Evolutionary conservation across 2,888 invertebrate genomes (phyloP).

Genomic region (Acrobasis suavella): DNA sequence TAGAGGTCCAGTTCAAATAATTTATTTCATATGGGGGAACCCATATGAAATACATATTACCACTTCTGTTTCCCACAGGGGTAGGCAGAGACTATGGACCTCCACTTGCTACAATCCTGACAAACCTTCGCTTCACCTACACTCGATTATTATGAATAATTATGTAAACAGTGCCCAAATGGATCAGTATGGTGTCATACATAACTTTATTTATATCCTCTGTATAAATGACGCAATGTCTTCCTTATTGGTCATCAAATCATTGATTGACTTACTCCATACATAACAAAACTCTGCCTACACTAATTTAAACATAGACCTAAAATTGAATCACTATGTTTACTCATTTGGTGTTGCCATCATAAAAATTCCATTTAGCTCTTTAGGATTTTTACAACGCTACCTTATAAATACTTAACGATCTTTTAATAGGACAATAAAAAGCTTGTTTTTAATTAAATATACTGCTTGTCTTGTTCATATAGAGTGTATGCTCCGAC

Average conservation of each 20-base stretch:
- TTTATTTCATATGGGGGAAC: too few species aligned
- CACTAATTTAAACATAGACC: background rate
- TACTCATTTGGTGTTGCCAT: background rate
- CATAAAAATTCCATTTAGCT: background rate
- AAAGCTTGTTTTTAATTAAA: background rate
- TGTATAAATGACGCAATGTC: background rate
- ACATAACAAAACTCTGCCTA: background rate
- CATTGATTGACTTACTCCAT: background rate
- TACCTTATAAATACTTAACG: background rate
- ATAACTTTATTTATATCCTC: background rate
- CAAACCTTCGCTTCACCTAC: too few species aligned
- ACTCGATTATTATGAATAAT: too few species aligned
- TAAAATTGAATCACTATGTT: too few species aligned
- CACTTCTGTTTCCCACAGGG: too few species aligned
- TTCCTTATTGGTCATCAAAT: background rate
- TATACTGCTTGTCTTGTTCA: background rate
- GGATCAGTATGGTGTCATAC: background rate
- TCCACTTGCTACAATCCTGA: too few species aligned
- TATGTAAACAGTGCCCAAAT: background rate
- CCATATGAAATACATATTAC: too few species aligned
- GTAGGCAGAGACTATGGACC: too few species aligned
- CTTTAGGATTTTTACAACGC: slow-evolving; percentile 1
- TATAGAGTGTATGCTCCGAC: too few species aligned
- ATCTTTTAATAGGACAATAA: background rate
- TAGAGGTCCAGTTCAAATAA: too few species aligned